phyloP scores from a whole-genome alignment of 92 coral and sea anemone species.

The Bergia sp. region DNA sequence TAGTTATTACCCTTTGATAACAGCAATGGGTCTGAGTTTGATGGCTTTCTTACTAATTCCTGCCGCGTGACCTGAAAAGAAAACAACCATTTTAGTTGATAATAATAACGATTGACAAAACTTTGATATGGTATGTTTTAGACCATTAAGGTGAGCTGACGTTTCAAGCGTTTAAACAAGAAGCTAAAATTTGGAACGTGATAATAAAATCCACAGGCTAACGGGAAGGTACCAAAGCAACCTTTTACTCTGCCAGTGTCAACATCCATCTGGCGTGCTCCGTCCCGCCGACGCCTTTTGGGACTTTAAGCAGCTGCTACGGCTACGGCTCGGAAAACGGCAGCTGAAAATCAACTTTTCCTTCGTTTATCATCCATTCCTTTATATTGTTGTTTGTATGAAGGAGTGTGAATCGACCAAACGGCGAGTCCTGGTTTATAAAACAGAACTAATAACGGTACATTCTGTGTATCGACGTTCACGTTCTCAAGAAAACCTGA shows the following conservation, averaged over 20 bases:
- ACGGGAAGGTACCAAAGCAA: neutral
- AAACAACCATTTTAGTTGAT: neutral
- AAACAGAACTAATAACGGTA: too few relatives aligned
- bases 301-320: too few relatives aligned
- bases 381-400: too few relatives aligned
- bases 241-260: too few relatives aligned
- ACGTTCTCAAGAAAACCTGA: too few relatives aligned
- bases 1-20: conserved; percentile 80
- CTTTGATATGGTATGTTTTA: neutral
- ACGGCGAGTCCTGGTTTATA: too few relatives aligned
- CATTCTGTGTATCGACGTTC: too few relatives aligned
- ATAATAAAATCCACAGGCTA: too few relatives aligned
- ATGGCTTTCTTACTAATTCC: conserved; percentile 97
- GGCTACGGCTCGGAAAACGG: too few relatives aligned
- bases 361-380: too few relatives aligned
- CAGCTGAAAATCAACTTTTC: too few relatives aligned
- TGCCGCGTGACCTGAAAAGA: conserved; percentile 83
- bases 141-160: neutral
- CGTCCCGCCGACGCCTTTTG: neutral
- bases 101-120: neutral
- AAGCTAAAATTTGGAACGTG: neutral
- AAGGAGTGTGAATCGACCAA: too few relatives aligned
- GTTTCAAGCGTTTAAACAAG: neutral
- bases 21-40: conserved; percentile 93
- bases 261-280: neutral